These are phyloP conservation scores for Agonum fuliginosum DNA, from an alignment of 2,888 invertebrate species.

Conservation along the genomic window DNA sequence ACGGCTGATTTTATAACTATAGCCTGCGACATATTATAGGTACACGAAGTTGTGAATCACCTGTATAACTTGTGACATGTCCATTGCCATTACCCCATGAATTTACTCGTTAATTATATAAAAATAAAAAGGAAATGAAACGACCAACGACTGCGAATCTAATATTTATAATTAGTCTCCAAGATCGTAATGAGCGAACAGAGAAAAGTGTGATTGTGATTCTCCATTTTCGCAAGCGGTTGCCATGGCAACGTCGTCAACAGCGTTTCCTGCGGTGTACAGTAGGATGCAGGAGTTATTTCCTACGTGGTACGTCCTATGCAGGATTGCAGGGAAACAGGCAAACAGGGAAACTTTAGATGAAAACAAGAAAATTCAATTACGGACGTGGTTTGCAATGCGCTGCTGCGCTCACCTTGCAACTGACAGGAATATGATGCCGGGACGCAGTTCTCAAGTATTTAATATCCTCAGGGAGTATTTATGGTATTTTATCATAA, in stretches of 20 bases:
- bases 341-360: constrained; percentile 11
- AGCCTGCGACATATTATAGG: too few relatives aligned
- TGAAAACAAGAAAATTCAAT: constrained; percentile 11
- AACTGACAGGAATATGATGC: neutral
- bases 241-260: constrained; percentile 21
- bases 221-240: neutral
- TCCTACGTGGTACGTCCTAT: too few relatives aligned
- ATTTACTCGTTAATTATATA: too few relatives aligned
- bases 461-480: neutral
- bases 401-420: neutral
- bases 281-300: neutral
- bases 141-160: too few relatives aligned
- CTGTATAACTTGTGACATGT: too few relatives aligned
- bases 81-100: too few relatives aligned
- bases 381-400: neutral
- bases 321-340: neutral
- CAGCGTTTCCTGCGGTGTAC: neutral
- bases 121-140: too few relatives aligned
- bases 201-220: neutral
- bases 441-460: neutral
- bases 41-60: too few relatives aligned
- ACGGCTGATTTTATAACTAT: too few relatives aligned
- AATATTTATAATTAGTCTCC: too few relatives aligned
- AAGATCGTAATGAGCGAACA: neutral
- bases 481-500: neutral